A percentile compares a stretch with the other conserved stretches of the same genome.
phyloP scores from a whole-genome alignment of 2,113 vertebrate species.

The Leiothrix lutea region DNA sequence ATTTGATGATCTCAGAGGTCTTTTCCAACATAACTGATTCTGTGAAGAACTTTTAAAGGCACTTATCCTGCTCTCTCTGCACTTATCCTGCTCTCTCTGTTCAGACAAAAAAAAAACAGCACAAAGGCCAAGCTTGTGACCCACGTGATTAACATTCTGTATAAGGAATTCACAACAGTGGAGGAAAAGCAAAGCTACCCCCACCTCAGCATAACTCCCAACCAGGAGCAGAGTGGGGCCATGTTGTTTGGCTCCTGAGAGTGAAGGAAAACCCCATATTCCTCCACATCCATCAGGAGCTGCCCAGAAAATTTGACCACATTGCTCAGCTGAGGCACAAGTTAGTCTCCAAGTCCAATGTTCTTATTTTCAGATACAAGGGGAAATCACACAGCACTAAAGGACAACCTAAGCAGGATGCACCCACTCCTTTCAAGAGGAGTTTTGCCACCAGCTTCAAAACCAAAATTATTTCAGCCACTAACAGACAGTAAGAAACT shows the following conservation, averaged over 20 bases:
- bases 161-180: neutral
- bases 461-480: neutral
- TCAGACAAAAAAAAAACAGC: neutral
- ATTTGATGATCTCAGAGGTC: neutral
- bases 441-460: neutral
- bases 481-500: neutral
- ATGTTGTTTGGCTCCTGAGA: neutral
- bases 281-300: neutral
- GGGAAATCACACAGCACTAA: neutral
- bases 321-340: slow-evolving; percentile 31
- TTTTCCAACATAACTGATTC: neutral
- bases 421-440: neutral
- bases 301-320: neutral
- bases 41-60: neutral
- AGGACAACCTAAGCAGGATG: neutral
- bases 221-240: neutral
- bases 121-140: neutral
- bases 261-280: neutral
- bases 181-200: neutral
- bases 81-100: neutral
- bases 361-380: slow-evolving; percentile 46
- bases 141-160: fast-evolving
- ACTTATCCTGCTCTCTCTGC: neutral
- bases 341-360: slow-evolving; percentile 20
- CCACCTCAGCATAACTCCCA: neutral